A percentile compares a stretch with the other conserved stretches of the same genome.
Conservation (phyloP, 2,888 invertebrate genomes). For the Clivina fossor region DNA sequence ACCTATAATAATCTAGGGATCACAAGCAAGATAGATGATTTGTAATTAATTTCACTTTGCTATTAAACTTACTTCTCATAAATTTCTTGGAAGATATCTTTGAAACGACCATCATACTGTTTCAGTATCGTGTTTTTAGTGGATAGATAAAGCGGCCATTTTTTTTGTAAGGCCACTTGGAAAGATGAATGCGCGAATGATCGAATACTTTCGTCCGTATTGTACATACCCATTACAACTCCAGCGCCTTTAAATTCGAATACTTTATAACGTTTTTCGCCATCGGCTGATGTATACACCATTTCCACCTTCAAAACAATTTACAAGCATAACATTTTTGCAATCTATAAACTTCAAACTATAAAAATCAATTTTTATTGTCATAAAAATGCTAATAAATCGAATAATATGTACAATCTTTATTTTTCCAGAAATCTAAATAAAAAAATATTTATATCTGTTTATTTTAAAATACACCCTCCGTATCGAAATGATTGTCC, state of each 20-base stretch:
- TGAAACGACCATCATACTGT: slow-evolving; percentile 85
- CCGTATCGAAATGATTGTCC: too few species aligned
- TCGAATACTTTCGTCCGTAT: slow-evolving; percentile 81
- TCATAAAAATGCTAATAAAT: too few species aligned
- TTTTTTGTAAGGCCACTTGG: slow-evolving; percentile 80
- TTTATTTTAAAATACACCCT: too few species aligned
- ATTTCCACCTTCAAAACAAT: slow-evolving; percentile 64
- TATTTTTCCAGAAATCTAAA: too few species aligned
- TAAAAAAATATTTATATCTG: too few species aligned
- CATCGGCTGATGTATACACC: slow-evolving; percentile 67
- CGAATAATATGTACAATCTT: too few species aligned
- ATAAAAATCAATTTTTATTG: too few species aligned
- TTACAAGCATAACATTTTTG: not conserved
- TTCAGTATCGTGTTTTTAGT: slow-evolving; percentile 92
- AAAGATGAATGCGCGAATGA: slow-evolving; percentile 87
- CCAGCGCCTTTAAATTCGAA: slow-evolving; percentile 75
- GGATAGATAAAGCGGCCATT: slow-evolving; percentile 86
- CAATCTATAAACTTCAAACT: not conserved
- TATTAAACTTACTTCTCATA: slow-evolving; percentile 68
- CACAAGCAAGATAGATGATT: slow-evolving; percentile 1
- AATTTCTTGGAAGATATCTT: slow-evolving; percentile 89
- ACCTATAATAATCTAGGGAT: not conserved
- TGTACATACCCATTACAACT: slow-evolving; percentile 87
- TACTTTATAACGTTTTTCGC: slow-evolving; percentile 61
- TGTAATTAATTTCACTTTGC: not conserved